Percentiles rank a stretch among this genome's conserved stretches.
phyloP scores from a whole-genome alignment of 2,113 vertebrate species.

The Pteruthius melanotis region DNA sequence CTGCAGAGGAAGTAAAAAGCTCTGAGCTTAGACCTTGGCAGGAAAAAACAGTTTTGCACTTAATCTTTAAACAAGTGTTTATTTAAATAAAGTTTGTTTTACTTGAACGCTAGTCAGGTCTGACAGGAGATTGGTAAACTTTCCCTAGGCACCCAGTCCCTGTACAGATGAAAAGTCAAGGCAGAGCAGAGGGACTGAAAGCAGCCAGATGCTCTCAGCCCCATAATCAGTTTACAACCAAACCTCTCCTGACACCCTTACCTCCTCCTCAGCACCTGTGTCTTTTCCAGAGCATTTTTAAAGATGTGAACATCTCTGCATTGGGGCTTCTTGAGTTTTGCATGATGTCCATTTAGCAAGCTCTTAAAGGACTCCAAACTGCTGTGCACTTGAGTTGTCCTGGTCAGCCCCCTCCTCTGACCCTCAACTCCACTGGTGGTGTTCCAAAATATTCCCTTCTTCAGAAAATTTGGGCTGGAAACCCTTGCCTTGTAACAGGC shows the following conservation, averaged over 20 bases:
- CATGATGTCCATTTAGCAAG: too few species aligned
- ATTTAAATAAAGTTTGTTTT: slow-evolving; percentile 41
- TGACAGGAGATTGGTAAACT: not conserved
- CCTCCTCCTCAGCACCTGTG: not conserved
- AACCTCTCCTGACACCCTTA: not conserved
- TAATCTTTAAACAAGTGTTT: slow-evolving; percentile 52
- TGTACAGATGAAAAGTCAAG: not conserved
- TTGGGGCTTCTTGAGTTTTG: not conserved
- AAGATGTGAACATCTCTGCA: not conserved
- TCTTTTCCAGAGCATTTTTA: not conserved
- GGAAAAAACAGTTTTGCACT: slow-evolving; percentile 39
- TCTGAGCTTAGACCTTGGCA: slow-evolving; percentile 25
- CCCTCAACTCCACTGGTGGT: not conserved
- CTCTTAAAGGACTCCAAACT: not conserved
- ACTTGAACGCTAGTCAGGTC: slow-evolving; percentile 11
- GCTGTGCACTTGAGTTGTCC: accelerated
- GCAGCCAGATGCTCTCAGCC: not conserved
- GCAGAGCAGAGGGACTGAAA: not conserved
- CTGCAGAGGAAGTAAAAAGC: slow-evolving; percentile 32
- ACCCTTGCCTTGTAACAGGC: not conserved
- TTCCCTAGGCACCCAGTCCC: not conserved
- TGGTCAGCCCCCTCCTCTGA: not conserved
- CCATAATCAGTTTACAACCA: not conserved
- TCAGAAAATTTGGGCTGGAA: not conserved
- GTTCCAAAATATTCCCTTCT: not conserved